These are phyloP conservation scores for Scyliorhinus canicula DNA, from an alignment of 2,797 vertebrate genomes.

Conservation along the genomic window DNA sequence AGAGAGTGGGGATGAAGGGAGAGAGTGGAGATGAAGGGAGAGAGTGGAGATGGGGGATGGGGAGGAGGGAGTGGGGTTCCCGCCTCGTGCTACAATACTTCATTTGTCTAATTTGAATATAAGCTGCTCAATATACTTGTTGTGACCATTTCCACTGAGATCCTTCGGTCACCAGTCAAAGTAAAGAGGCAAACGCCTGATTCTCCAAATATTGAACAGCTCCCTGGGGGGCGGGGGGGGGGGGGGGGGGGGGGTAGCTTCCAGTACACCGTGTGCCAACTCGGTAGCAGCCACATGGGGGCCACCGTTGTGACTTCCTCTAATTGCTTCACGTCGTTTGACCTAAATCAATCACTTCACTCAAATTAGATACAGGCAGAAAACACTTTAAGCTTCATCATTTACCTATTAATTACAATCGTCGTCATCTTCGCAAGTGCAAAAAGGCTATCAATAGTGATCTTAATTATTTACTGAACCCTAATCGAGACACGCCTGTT, in stretches of 20 bases:
- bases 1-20: no score
- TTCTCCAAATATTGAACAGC: neutral
- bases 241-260: no score
- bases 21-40: no score
- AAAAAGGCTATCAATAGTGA: constrained; percentile 32
- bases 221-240: neutral
- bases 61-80: no score
- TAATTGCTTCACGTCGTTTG: constrained; percentile 28
- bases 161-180: neutral
- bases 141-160: neutral
- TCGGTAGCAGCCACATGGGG: neutral
- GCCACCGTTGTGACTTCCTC: no score
- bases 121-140: neutral
- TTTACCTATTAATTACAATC: constrained; percentile 35
- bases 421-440: constrained; percentile 23
- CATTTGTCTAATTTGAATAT: neutral
- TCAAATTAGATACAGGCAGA: constrained; percentile 32
- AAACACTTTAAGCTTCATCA: constrained; percentile 35
- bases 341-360: constrained; percentile 34
- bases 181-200: neutral
- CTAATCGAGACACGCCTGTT: constrained; percentile 5
- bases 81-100: neutral
- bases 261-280: neutral
- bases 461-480: constrained; percentile 31
- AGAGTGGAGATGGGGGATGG: no score